These are phyloP conservation scores for Gobius niger DNA, from an alignment of 2,113 vertebrate species.

Conservation along the genomic window DNA sequence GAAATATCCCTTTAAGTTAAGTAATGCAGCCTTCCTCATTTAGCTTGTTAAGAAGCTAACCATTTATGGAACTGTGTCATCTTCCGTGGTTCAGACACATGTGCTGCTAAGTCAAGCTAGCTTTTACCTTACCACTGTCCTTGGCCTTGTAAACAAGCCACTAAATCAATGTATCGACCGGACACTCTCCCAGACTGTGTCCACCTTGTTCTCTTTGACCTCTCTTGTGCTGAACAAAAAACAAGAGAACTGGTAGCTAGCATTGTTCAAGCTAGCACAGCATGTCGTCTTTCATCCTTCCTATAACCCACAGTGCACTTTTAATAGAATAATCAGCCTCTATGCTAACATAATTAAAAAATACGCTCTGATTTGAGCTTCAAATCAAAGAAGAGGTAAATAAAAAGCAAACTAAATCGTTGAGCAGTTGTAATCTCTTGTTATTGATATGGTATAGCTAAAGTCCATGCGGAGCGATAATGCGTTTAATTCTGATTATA, in stretches of 20 bases:
- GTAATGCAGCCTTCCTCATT: too few species aligned
- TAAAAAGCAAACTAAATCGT: neutral
- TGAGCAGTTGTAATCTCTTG: neutral
- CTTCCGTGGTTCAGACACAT: neutral
- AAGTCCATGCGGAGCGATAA: neutral
- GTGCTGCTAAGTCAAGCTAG: neutral
- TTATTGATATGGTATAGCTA: neutral
- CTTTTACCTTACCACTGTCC: neutral
- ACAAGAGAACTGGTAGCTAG: neutral
- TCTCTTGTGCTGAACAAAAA: neutral
- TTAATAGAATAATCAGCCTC: too few species aligned
- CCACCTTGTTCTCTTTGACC: slow-evolving; percentile 1
- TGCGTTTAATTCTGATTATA: neutral
- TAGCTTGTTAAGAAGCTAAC: too few species aligned
- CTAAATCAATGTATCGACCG: neutral
- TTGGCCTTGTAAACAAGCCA: neutral
- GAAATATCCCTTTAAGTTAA: too few species aligned
- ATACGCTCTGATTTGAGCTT: neutral
- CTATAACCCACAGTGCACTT: too few species aligned
- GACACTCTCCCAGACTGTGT: neutral
- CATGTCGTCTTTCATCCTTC: neutral
- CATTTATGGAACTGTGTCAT: too few species aligned
- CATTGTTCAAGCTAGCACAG: neutral
- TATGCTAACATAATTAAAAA: neutral
- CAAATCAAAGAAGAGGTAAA: neutral